A percentile compares a stretch with the other conserved stretches of the same genome.
These are phyloP conservation scores for Argynnis bischoffii DNA, from an alignment of 2,888 invertebrate species.

Conservation along the genomic window DNA sequence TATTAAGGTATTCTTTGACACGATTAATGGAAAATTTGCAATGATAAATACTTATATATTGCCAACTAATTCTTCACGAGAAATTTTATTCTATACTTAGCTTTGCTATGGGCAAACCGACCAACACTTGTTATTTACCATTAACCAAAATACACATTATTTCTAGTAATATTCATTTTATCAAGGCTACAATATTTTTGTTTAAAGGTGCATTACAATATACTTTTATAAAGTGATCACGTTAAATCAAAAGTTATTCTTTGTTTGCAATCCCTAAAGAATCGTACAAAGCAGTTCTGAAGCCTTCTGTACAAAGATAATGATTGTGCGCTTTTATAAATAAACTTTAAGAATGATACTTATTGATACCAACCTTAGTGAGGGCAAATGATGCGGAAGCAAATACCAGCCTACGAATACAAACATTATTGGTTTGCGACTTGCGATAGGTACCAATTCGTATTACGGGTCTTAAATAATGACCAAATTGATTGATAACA, in stretches of 20 bases:
- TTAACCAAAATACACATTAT: background rate
- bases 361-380: conserved; percentile 18
- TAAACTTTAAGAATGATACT: conserved; percentile 20
- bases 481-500: no score
- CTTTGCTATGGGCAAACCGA: conserved; percentile 7
- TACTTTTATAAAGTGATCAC: background rate
- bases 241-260: background rate
- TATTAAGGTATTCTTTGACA: background rate
- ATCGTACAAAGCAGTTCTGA: conserved; percentile 4
- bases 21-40: conserved; percentile 11
- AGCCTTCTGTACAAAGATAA: conserved; percentile 12
- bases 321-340: conserved; percentile 22
- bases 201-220: background rate
- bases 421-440: background rate
- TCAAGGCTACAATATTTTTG: background rate
- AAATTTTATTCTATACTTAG: conserved; percentile 19
- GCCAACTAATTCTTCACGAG: conserved; percentile 24
- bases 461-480: background rate
- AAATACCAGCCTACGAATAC: conserved; percentile 5
- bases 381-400: conserved; percentile 16
- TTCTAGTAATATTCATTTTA: no score
- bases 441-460: conserved; percentile 2
- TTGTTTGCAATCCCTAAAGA: background rate
- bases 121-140: background rate
- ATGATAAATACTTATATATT: conserved; percentile 14